Evolutionary conservation across 2,797 vertebrate genomes (phyloP), one percentile per base, ranked within the genome.

Genomic region (Acipenser transmontanus): DNA sequence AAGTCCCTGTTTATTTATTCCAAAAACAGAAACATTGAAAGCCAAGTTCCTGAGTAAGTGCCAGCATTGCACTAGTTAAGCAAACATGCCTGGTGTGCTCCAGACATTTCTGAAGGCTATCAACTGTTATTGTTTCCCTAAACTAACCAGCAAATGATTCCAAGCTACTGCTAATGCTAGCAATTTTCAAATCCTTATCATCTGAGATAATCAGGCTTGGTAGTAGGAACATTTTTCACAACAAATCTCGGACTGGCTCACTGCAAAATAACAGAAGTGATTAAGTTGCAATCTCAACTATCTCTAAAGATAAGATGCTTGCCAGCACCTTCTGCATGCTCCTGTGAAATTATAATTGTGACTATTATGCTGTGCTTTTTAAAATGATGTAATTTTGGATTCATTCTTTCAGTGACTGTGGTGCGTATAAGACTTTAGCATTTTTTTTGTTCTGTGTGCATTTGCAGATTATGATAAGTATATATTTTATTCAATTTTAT

Each of bases 141-240:
- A 77, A 80, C 69, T 69, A 80, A 75, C 70, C 72, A 80, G 75
- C 76, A 82, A 81, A 81, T 81, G 72, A 70, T 65, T 72, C 76
- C 72, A 73, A 75, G 75, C 69, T 82, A 69, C 77, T 78, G 69
- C 61, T 75, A 77, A 80, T 57, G 11, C 75, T 80, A 72, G 73
- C 76, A 75, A 72, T 74, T 81, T 72, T 72, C 73, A 61, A 68
- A 68, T 48, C 1, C 1, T 77, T 86, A 83, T 84, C 80, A 77
- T 69, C 63, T 70, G 49, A 77, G 73, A 75, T 80, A 80, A 86
- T 84, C 82, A 77, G 67, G 73, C 77, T 83, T 84, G 79, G 81
- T 79, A 80, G 68, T 65, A 74, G 74, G 78, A 82, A 67, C 48
- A 69, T 69, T 63, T 77, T 69, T 76, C 52, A 64, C 62, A 66